phyloP scores from a whole-genome alignment of 2,113 vertebrate species.

The Uria lomvia region DNA sequence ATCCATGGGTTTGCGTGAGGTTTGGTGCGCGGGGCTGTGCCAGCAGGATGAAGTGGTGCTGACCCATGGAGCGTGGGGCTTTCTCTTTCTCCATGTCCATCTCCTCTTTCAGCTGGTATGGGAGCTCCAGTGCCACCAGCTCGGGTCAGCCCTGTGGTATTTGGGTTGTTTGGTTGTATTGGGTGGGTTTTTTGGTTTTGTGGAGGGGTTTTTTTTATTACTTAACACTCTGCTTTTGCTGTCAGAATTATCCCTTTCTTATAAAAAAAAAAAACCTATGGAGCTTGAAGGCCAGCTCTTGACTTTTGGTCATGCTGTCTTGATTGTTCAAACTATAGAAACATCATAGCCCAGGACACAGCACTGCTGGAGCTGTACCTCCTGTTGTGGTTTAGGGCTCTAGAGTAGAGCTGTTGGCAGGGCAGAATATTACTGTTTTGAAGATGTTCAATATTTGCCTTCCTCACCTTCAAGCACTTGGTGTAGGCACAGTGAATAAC shows the following conservation, averaged over 20 bases:
- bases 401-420: background rate
- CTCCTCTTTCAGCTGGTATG: background rate
- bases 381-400: background rate
- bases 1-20: accelerated
- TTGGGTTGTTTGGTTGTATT: background rate
- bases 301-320: accelerated
- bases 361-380: background rate
- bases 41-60: background rate
- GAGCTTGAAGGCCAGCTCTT: background rate
- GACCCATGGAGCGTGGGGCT: accelerated
- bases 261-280: background rate
- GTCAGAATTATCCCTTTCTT: background rate
- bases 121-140: background rate
- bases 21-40: accelerated
- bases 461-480: background rate
- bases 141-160: accelerated
- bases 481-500: background rate
- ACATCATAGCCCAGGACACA: background rate
- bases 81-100: background rate
- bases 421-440: background rate
- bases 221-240: background rate
- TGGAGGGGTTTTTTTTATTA: background rate
- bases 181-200: background rate
- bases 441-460: background rate
- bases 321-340: background rate